phyloP scores from a whole-genome alignment of 2,797 vertebrate species.

The Dendrocincla tyrannina region DNA sequence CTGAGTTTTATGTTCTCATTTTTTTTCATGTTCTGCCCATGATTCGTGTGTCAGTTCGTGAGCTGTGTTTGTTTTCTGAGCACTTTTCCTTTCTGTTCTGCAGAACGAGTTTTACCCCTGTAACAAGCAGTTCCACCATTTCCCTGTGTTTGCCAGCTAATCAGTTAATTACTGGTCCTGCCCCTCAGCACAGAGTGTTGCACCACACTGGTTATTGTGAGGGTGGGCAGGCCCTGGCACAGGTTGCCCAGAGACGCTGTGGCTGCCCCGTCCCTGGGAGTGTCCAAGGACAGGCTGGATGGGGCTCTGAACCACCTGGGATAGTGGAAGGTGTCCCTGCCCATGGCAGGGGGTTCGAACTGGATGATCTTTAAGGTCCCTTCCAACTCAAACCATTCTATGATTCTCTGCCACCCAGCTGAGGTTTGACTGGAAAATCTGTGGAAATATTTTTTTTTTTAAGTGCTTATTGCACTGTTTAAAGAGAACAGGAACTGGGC shows the following conservation, averaged over 20 bases:
- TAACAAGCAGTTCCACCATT: background rate
- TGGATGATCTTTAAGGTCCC: background rate
- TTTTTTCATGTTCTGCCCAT: background rate
- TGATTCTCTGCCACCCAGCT: background rate
- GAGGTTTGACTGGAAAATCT: background rate
- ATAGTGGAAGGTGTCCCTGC: accelerated
- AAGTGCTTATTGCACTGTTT: background rate
- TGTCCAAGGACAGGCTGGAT: accelerated
- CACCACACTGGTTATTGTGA: background rate
- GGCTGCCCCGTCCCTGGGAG: background rate
- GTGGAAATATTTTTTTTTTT: background rate
- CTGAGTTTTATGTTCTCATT: background rate
- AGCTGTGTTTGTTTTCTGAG: background rate
- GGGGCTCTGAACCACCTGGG: accelerated
- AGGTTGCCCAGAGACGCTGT: background rate
- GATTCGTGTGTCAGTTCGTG: background rate
- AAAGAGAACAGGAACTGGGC: background rate
- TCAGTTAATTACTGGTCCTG: background rate
- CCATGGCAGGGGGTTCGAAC: background rate
- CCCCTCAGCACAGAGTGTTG: background rate
- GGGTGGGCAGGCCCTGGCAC: background rate
- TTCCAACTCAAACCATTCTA: background rate
- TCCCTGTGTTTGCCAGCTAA: background rate
- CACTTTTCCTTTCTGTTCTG: background rate
- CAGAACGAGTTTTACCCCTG: background rate